These are phyloP conservation scores for Apotomis capreana DNA, from an alignment of 2,888 invertebrate species.

Conservation along the genomic window DNA sequence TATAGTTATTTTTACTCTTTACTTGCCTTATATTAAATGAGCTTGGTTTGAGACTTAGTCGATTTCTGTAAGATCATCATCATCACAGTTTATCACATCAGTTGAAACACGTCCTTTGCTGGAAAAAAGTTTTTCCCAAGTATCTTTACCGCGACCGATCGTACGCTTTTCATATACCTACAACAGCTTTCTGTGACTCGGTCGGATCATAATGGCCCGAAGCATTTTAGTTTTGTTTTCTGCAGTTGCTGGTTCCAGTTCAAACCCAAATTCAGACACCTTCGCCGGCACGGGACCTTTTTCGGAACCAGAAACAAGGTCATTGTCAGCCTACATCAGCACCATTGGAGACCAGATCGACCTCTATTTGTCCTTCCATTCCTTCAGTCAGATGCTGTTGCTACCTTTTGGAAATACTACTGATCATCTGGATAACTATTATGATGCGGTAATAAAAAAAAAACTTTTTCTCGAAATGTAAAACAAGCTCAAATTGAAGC, in stretches of 20 bases:
- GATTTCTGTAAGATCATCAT: no score
- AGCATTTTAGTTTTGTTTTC: slow-evolving; percentile 20
- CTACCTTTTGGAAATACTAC: slow-evolving; percentile 82
- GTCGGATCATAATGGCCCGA: no score
- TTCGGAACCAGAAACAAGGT: slow-evolving; percentile 81
- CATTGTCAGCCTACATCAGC: slow-evolving; percentile 58
- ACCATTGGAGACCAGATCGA: slow-evolving; percentile 59
- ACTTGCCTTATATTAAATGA: no score
- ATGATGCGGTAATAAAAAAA: slow-evolving; percentile 54
- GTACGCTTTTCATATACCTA: no score
- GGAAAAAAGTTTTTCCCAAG: no score
- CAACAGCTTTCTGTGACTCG: no score
- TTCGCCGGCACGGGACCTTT: slow-evolving; percentile 81
- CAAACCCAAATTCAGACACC: slow-evolving; percentile 68
- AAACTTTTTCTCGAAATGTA: background rate
- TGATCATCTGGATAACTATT: slow-evolving; percentile 57
- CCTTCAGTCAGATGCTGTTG: slow-evolving; percentile 87
- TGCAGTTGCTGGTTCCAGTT: slow-evolving; percentile 68
- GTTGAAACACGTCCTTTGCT: no score
- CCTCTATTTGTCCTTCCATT: slow-evolving; percentile 85
- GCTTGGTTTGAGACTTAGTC: no score
- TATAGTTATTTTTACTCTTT: no score
- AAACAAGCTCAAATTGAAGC: no score
- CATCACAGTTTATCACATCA: no score
- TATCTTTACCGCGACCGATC: no score